phyloP scores from a whole-genome alignment of 2,797 vertebrate genomes.

The Girardinus metallicus region DNA sequence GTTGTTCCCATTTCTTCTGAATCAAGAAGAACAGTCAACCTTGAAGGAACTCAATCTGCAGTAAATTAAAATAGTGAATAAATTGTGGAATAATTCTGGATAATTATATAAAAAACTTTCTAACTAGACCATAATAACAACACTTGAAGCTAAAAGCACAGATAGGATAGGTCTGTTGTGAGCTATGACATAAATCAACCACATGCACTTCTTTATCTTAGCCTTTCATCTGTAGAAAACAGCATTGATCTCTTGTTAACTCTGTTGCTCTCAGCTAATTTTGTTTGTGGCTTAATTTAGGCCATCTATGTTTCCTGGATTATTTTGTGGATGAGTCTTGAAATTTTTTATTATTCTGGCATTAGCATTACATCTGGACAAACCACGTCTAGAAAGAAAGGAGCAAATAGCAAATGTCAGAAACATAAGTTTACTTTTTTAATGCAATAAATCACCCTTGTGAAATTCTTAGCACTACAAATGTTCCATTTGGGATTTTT shows the following conservation, averaged over 20 bases:
- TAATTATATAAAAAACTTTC: not conserved
- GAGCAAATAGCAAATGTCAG: not conserved
- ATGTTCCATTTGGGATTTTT: not conserved
- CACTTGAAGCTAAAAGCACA: not conserved
- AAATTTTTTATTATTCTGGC: not conserved
- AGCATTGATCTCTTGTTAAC: not conserved
- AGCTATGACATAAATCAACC: not conserved
- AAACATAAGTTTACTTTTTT: not conserved
- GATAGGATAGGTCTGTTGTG: not conserved
- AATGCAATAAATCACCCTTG: not conserved
- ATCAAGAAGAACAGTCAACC: not conserved
- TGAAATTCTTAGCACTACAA: not conserved
- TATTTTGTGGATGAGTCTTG: conserved; percentile 1
- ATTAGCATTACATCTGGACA: not conserved
- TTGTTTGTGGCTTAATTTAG: not conserved
- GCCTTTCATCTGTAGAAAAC: conserved; percentile 32
- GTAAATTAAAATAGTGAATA: not conserved
- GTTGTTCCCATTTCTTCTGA: not conserved
- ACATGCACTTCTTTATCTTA: not conserved
- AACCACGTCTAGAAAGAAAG: not conserved
- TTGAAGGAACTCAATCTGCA: not conserved
- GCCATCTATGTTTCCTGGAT: not conserved
- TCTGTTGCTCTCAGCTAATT: not conserved
- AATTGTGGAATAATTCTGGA: not conserved
- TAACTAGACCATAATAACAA: not conserved